A percentile compares a stretch with the other conserved stretches of the same genome.
Evolutionary conservation across 1,140 invertebrate genomes (phyloP).

Genomic region (Aculops lycopersici): DNA sequence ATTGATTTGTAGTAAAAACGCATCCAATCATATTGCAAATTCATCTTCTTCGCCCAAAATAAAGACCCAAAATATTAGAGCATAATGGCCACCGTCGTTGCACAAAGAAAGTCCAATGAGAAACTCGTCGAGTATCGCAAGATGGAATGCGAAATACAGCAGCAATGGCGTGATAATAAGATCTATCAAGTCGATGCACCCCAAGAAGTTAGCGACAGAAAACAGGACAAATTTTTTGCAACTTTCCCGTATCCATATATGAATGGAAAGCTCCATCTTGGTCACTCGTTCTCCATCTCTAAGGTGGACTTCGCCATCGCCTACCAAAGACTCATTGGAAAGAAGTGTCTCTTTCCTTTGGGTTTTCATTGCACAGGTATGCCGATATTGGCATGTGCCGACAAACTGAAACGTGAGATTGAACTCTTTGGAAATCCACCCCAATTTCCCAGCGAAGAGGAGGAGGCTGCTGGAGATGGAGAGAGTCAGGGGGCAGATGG

Average conservation of each 20-base stretch:
- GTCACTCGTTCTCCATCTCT: conserved; percentile 82
- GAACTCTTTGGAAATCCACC: conserved; percentile 71
- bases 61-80: too few species aligned
- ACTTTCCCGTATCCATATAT: conserved; percentile 98
- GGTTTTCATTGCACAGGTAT: conserved; percentile 95
- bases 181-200: conserved; percentile 22
- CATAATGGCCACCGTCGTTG: too few species aligned
- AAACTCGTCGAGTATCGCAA: conserved; percentile 43
- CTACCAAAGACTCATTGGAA: conserved; percentile 62
- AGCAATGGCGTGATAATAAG: conserved; percentile 40
- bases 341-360: conserved; percentile 76
- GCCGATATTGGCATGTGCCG: conserved; percentile 85
- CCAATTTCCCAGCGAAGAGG: conserved; percentile 37
- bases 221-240: conserved; percentile 51
- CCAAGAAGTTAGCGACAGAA: conserved; percentile 1
- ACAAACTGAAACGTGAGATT: conserved; percentile 81
- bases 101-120: too few species aligned
- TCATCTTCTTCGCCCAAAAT: too few species aligned
- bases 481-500: conserved; percentile 16
- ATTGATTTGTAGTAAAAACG: too few species aligned
- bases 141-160: conserved; percentile 45
- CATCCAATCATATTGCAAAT: too few species aligned
- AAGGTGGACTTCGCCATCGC: conserved; percentile 85
- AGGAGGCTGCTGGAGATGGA: conserved; percentile 17
- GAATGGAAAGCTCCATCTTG: conserved; percentile 90